Evolutionary conservation across 2,797 vertebrate genomes (phyloP).

Genomic region (Centroberyx gerrardi): DNA sequence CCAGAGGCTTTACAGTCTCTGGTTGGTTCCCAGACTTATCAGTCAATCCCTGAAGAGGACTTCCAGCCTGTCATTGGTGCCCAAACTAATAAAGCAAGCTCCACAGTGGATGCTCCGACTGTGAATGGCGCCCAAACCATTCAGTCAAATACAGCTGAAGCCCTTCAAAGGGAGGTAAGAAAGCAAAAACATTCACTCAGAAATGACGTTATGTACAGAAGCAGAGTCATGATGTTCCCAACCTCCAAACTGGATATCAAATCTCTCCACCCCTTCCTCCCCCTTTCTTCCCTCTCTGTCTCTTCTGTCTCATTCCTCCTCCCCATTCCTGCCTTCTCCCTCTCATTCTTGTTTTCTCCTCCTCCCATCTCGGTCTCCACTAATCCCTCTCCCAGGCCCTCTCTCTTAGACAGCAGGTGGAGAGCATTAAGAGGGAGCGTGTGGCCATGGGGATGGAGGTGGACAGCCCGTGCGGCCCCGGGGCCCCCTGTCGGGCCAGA

Average conservation of each 20-base stretch:
- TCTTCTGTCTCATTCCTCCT: constrained; percentile 15
- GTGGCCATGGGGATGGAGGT: constrained; percentile 44
- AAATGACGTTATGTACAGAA: not conserved
- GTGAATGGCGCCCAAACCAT: constrained; percentile 63
- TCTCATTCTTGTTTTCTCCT: not conserved
- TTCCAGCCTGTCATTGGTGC: constrained; percentile 22
- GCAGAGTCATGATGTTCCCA: not conserved
- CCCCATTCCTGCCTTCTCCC: not conserved
- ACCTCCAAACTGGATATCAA: not conserved
- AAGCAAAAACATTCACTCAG: not conserved
- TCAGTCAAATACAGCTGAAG: constrained; percentile 77
- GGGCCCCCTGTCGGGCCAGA: constrained; percentile 87
- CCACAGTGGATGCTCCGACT: constrained; percentile 24
- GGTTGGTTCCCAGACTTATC: constrained; percentile 34
- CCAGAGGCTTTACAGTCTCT: constrained; percentile 27
- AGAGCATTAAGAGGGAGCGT: constrained; percentile 66
- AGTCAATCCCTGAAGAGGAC: constrained; percentile 41
- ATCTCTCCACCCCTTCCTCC: not conserved
- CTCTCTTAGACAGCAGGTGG: constrained; percentile 76
- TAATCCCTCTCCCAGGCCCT: constrained; percentile 64
- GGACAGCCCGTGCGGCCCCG: constrained; percentile 77
- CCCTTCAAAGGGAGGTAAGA: constrained; percentile 91
- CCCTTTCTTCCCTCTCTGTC: not conserved
- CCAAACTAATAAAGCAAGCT: constrained; percentile 26
- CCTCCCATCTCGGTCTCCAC: not conserved